Percentiles rank a stretch among this genome's conserved stretches.
phyloP scores from a whole-genome alignment of 2,888 invertebrate genomes.

The Cosmorhoe ocellata region DNA sequence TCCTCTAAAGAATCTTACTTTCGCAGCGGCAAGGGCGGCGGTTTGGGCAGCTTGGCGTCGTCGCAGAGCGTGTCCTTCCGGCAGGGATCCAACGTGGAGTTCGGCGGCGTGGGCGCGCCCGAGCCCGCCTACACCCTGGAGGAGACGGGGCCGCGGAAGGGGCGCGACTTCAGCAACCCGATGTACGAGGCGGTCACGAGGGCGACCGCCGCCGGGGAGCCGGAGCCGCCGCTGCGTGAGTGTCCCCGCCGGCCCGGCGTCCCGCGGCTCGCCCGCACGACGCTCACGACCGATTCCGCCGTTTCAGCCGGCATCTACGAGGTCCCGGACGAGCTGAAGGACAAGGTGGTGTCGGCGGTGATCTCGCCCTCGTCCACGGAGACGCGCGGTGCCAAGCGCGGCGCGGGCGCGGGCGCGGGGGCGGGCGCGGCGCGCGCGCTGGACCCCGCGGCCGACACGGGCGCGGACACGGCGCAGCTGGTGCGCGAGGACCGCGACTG shows the following conservation, averaged over 20 bases:
- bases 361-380: constrained; percentile 91
- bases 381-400: constrained; percentile 88
- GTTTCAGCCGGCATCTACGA: constrained; percentile 88
- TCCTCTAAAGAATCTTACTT: neutral
- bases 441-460: constrained; percentile 93
- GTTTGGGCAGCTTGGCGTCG: constrained; percentile 89
- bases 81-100: constrained; percentile 96
- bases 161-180: constrained; percentile 97
- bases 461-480: constrained; percentile 94
- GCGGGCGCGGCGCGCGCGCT: constrained; percentile 89
- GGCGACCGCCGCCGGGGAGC: constrained; percentile 70
- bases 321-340: constrained; percentile 89
- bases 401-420: constrained; percentile 37
- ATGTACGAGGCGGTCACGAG: constrained; percentile 96
- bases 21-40: constrained; percentile 89
- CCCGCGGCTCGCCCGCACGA: too few relatives aligned
- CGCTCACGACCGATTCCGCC: neutral
- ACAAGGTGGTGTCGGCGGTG: constrained; percentile 87
- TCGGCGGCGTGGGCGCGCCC: constrained; percentile 78
- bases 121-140: constrained; percentile 91
- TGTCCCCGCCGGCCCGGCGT: constrained; percentile 15
- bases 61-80: constrained; percentile 96
- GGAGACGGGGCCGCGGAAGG: constrained; percentile 85
- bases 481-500: constrained; percentile 92
- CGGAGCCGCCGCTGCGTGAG: constrained; percentile 63